Evolutionary conservation across 2,797 vertebrate genomes (phyloP).

Genomic region (Lophotriccus pileatus): DNA sequence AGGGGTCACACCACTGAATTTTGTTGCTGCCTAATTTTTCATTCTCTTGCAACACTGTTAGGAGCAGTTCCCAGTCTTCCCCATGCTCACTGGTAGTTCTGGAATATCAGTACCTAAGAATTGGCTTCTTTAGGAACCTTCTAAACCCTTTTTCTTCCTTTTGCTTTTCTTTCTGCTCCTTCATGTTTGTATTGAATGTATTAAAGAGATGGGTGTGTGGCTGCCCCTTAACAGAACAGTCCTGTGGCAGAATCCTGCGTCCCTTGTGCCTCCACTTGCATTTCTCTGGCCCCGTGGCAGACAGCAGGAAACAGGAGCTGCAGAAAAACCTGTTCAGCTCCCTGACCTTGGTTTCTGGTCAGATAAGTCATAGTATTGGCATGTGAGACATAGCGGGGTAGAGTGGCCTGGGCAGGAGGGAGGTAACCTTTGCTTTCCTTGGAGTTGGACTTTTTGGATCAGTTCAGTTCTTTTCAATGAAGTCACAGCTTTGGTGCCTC

Average conservation of each 20-base stretch:
- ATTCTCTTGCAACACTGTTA: neutral
- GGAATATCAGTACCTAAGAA: neutral
- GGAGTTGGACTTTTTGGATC: neutral
- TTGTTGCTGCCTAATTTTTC: neutral
- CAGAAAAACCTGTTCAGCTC: neutral
- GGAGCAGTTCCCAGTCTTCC: neutral
- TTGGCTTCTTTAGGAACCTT: neutral
- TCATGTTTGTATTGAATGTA: neutral
- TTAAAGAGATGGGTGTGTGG: neutral
- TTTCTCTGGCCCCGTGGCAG: neutral
- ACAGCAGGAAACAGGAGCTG: neutral
- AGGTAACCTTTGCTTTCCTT: neutral
- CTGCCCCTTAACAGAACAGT: neutral
- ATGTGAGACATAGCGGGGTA: neutral
- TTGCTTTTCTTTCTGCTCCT: neutral
- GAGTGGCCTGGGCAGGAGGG: neutral
- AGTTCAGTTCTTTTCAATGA: neutral
- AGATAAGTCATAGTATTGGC: neutral
- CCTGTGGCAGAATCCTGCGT: neutral
- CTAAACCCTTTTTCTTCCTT: neutral
- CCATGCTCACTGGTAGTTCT: neutral
- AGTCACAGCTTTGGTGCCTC: neutral
- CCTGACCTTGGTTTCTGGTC: neutral
- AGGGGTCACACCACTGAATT: neutral
- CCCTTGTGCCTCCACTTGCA: neutral